phyloP scores from a whole-genome alignment of 2,113 vertebrate species.

The Pardalotus punctatus region DNA sequence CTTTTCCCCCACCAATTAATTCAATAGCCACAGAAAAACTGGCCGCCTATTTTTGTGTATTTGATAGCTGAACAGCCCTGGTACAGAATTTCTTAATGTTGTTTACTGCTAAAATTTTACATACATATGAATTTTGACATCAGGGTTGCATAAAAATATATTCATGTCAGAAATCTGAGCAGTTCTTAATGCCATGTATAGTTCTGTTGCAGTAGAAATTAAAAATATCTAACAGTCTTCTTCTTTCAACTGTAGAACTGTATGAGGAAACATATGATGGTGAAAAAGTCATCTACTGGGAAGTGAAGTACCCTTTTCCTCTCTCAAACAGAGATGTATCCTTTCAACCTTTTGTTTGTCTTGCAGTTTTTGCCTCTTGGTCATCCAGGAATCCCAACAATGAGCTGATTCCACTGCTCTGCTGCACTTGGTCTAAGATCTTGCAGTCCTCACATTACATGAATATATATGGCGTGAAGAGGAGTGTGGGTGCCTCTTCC shows the following conservation, averaged over 20 bases:
- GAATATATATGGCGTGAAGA: neutral
- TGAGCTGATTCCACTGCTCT: neutral
- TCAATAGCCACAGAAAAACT: neutral
- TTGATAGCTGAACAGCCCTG: neutral
- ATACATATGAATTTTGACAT: neutral
- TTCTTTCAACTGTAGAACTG: conserved; percentile 59
- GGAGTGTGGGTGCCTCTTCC: neutral
- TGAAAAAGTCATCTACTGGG: conserved; percentile 85
- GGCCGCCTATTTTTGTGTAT: neutral
- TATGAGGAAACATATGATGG: conserved; percentile 75
- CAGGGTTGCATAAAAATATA: neutral
- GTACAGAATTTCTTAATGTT: neutral
- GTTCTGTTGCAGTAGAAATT: neutral
- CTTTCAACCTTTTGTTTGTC: conserved; percentile 64
- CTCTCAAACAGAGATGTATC: conserved; percentile 96
- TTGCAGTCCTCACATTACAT: neutral
- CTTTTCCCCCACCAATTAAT: neutral
- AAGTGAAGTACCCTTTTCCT: conserved; percentile 91
- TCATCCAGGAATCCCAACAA: neutral
- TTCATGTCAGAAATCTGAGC: neutral
- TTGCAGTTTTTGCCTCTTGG: neutral
- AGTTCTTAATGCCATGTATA: neutral
- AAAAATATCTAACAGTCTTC: neutral
- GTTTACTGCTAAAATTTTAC: neutral
- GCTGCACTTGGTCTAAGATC: neutral